A percentile compares a stretch with the other conserved stretches of the same genome.
Conservation (phyloP, 2,113 vertebrate genomes). For the Burhinus oedicnemus region DNA sequence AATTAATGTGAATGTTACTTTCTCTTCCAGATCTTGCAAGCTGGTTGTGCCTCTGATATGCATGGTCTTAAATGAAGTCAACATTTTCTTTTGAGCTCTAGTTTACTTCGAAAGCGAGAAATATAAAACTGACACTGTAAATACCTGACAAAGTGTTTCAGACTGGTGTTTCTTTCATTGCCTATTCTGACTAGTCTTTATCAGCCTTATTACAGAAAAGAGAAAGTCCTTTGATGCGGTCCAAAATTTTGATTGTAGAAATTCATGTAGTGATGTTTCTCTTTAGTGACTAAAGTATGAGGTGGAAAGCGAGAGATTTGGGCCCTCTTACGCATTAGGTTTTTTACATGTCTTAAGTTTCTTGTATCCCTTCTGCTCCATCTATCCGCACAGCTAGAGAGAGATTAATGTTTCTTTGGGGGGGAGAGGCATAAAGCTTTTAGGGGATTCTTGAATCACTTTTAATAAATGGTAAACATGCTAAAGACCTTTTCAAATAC, state of each 20-base stretch:
- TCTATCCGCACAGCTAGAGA: not conserved
- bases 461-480: not conserved
- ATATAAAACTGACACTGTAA: not conserved
- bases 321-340: not conserved
- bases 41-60: not conserved
- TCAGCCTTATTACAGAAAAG: not conserved
- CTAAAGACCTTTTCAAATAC: not conserved
- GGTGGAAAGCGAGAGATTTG: not conserved
- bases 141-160: not conserved
- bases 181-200: not conserved
- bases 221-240: not conserved
- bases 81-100: not conserved
- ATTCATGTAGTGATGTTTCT: accelerated
- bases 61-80: not conserved
- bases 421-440: not conserved
- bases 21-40: not conserved
- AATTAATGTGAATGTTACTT: conserved; percentile 23
- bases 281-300: not conserved
- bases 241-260: not conserved
- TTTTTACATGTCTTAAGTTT: not conserved
- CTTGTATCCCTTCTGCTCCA: not conserved
- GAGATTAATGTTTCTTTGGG: not conserved
- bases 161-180: not conserved
- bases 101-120: not conserved
- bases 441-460: not conserved